Percentiles rank a stretch among this genome's conserved stretches.
These are phyloP conservation scores for Emydoidea blandingii DNA, from an alignment of 2,797 vertebrate genomes.

Conservation along the genomic window DNA sequence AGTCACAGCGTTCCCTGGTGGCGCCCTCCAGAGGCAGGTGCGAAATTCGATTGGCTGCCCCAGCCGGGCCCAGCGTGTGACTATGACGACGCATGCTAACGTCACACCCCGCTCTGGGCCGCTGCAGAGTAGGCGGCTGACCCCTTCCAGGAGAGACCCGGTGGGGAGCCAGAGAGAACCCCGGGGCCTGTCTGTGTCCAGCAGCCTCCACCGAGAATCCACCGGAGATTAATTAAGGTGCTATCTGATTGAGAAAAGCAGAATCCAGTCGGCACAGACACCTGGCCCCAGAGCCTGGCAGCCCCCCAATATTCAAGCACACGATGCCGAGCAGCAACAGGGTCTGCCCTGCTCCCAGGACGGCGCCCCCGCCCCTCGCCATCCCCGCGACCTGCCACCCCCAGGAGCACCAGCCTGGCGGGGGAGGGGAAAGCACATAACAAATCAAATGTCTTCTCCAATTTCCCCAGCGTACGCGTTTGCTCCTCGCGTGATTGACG, in stretches of 20 bases:
- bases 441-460: rapidly evolving
- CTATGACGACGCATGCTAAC: rapidly evolving
- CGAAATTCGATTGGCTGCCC: not conserved
- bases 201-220: not conserved
- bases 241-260: not conserved
- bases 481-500: not conserved
- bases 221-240: not conserved
- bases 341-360: not conserved
- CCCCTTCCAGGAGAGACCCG: not conserved
- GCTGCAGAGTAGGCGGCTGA: not conserved
- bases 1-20: too few relatives aligned
- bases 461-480: rapidly evolving
- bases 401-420: too few relatives aligned
- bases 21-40: too few relatives aligned
- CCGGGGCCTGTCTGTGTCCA: not conserved
- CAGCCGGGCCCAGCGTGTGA: not conserved
- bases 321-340: not conserved
- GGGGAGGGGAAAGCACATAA: not conserved
- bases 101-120: not conserved
- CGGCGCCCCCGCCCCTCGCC: not conserved
- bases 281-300: not conserved
- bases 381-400: not conserved
- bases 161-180: not conserved
- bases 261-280: not conserved
- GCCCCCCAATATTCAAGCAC: not conserved